Conservation (phyloP, 2,888 invertebrate species). For the Spatulosminthurus flaviceps region DNA sequence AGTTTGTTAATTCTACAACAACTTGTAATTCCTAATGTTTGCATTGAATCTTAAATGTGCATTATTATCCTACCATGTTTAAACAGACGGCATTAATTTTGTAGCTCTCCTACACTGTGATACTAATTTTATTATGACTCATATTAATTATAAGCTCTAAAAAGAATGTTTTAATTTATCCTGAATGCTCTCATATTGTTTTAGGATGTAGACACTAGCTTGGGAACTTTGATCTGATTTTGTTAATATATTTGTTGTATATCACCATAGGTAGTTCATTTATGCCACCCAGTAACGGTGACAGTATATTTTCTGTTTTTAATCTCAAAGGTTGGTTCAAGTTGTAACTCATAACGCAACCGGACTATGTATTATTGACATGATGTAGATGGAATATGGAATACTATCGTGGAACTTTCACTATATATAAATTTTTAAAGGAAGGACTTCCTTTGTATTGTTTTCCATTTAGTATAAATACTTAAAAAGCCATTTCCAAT, state of each 20-base stretch:
- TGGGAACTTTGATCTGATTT: background rate
- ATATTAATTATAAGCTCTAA: slow-evolving; percentile 19
- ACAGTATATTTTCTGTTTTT: background rate
- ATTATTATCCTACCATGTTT: slow-evolving; percentile 6
- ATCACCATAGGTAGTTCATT: slow-evolving; percentile 13
- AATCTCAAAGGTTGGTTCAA: too few species aligned
- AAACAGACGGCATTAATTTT: slow-evolving; percentile 9
- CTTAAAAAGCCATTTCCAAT: too few species aligned
- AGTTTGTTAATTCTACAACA: slow-evolving; percentile 10
- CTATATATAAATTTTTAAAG: too few species aligned
- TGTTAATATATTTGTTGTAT: slow-evolving; percentile 21
- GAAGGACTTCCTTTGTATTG: too few species aligned
- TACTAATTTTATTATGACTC: slow-evolving; percentile 22
- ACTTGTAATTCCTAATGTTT: slow-evolving; percentile 11
- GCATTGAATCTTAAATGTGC: slow-evolving; percentile 10
- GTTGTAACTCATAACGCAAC: too few species aligned
- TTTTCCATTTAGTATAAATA: too few species aligned
- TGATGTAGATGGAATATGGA: too few species aligned
- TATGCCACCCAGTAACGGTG: background rate
- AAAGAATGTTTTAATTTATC: slow-evolving; percentile 15
- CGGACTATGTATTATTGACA: too few species aligned
- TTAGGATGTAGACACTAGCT: slow-evolving; percentile 22
- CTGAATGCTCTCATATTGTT: background rate
- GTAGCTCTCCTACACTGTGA: slow-evolving; percentile 24
- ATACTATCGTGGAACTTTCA: too few species aligned